Conservation (phyloP, 2,888 invertebrate species). For the Cantharis rustica region DNA sequence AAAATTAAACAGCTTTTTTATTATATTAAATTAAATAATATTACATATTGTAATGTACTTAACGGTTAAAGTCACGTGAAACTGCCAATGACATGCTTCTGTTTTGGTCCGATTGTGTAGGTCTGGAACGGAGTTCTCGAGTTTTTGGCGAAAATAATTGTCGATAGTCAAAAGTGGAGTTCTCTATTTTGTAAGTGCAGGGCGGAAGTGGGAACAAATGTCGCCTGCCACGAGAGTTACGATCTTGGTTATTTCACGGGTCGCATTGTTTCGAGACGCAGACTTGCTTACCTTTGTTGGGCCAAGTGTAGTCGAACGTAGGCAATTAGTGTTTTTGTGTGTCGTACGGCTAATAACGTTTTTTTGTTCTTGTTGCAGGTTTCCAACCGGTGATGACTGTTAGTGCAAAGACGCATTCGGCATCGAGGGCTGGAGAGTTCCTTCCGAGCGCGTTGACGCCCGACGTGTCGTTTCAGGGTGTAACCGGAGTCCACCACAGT, state of each 20-base stretch:
- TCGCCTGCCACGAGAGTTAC: conserved; percentile 36
- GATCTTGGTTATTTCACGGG: conserved; percentile 36
- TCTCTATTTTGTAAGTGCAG: conserved; percentile 31
- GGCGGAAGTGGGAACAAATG: conserved; percentile 39
- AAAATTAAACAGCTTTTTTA: no score
- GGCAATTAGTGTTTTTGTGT: conserved; percentile 37
- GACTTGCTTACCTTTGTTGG: conserved; percentile 34
- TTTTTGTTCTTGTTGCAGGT: conserved; percentile 50
- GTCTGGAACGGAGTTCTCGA: no score
- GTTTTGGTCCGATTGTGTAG: no score
- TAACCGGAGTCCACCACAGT: conserved; percentile 40
- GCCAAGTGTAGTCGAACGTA: conserved; percentile 35
- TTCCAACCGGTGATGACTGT: conserved; percentile 65
- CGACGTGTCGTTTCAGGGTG: conserved; percentile 50
- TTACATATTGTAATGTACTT: no score
- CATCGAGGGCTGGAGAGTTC: conserved; percentile 39
- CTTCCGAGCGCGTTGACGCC: conserved; percentile 42
- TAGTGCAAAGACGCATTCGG: conserved; percentile 54
- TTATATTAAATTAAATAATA: no score
- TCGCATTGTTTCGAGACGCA: conserved; percentile 25
- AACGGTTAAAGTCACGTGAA: no score
- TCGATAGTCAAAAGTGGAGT: conserved; percentile 16
- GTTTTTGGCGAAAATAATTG: not conserved
- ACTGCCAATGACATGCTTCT: no score
- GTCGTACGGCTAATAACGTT: not conserved